Evolutionary conservation across 2,797 vertebrate genomes (phyloP).

Genomic region (Pangasius sanitwongsei): DNA sequence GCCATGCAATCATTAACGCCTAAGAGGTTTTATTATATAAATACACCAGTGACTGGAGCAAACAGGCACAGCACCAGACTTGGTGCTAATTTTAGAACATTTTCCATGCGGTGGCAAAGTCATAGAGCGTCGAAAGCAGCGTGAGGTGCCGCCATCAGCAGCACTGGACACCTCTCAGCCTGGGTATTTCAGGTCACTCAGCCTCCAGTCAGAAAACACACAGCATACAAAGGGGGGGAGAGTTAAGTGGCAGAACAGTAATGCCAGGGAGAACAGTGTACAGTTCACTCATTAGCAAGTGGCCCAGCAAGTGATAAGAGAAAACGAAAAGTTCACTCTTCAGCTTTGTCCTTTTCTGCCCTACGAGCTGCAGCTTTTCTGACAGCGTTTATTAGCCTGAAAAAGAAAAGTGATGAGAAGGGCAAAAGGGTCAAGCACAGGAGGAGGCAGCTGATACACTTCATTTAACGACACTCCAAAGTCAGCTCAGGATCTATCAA

Average conservation of each 20-base stretch:
- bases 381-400: constrained; percentile 59
- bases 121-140: constrained; percentile 43
- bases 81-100: constrained; percentile 66
- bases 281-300: constrained; percentile 41
- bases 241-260: background rate
- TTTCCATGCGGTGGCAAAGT: constrained; percentile 62
- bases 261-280: constrained; percentile 17
- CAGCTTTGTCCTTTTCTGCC: constrained; percentile 50
- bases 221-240: background rate
- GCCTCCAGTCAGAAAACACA: constrained; percentile 11
- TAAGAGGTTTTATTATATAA: constrained; percentile 55
- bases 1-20: constrained; percentile 53
- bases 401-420: constrained; percentile 61
- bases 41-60: constrained; percentile 53
- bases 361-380: constrained; percentile 49
- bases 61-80: constrained; percentile 47
- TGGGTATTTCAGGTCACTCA: constrained; percentile 39
- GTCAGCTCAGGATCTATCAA: constrained; percentile 50
- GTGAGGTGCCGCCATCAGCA: constrained; percentile 30
- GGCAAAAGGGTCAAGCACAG: constrained; percentile 58
- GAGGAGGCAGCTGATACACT: constrained; percentile 57
- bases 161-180: constrained; percentile 15
- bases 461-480: constrained; percentile 60
- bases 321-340: constrained; percentile 53
- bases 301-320: constrained; percentile 38